Conservation (phyloP, 2,113 vertebrate species). For the Desmodus rotundus region DNA sequence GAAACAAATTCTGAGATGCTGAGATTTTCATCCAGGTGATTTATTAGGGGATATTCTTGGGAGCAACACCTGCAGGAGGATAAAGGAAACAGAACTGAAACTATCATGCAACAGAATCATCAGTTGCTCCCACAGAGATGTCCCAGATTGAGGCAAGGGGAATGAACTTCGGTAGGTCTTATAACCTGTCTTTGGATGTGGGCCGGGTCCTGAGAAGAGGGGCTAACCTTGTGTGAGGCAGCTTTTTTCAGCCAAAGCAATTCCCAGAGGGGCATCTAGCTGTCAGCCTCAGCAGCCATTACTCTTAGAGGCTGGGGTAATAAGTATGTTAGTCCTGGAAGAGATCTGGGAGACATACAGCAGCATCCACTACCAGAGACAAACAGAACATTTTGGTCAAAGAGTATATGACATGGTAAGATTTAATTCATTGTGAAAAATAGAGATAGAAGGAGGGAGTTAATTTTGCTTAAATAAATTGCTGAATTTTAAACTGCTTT, state of each 20-base stretch:
- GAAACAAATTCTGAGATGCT: not conserved
- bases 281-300: not conserved
- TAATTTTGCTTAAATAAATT: constrained; percentile 31
- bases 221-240: not conserved
- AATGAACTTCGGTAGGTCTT: not conserved
- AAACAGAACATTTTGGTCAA: not conserved
- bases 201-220: not conserved
- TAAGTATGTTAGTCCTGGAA: not conserved
- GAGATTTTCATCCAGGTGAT: not conserved
- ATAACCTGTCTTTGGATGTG: not conserved
- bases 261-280: not conserved
- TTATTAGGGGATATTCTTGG: not conserved
- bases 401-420: not conserved
- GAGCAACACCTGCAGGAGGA: not conserved
- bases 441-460: not conserved
- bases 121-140: not conserved
- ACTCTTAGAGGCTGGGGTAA: not conserved
- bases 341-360: not conserved
- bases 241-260: not conserved
- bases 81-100: not conserved
- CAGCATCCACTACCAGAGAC: not conserved
- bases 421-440: not conserved
- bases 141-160: not conserved
- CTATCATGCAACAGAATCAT: not conserved
- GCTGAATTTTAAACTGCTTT: not conserved